Evolutionary conservation across 1,140 invertebrate species (phyloP).

Genomic region (Muscidifurax raptorellus): DNA sequence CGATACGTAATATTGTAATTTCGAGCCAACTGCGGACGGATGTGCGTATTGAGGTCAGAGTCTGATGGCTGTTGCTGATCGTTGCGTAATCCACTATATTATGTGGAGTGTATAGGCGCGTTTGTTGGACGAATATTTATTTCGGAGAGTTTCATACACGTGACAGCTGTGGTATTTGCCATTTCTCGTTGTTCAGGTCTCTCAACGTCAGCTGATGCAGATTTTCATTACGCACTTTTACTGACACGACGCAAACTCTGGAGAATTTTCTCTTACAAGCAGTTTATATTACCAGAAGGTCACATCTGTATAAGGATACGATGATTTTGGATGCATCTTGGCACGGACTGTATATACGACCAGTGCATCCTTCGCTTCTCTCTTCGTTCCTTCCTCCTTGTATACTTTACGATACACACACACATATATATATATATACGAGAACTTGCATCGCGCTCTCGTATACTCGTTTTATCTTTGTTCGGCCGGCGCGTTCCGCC

Average conservation of each 20-base stretch:
- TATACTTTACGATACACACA: conserved; percentile 48
- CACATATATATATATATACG: conserved; percentile 10
- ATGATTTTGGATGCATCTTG: background rate
- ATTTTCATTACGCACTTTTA: too few species aligned
- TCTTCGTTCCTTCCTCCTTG: conserved; percentile 52
- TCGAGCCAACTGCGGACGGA: background rate
- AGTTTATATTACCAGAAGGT: too few species aligned
- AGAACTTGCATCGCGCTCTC: conserved; percentile 34
- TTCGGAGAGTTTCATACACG: too few species aligned
- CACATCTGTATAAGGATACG: background rate
- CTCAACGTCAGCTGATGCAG: too few species aligned
- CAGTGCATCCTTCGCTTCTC: conserved; percentile 45
- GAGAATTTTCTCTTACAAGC: too few species aligned
- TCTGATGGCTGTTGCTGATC: too few species aligned
- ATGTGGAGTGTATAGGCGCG: background rate
- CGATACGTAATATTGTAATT: conserved; percentile 40
- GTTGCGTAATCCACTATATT: background rate
- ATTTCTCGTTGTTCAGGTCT: too few species aligned
- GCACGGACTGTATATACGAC: conserved; percentile 23
- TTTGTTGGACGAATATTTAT: background rate
- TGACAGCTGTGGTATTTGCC: too few species aligned
- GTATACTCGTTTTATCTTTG: conserved; percentile 43
- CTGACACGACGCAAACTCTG: too few species aligned
- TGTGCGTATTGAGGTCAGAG: background rate
- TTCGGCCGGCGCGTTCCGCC: conserved; percentile 1